These are phyloP conservation scores for Cyclina sinensis DNA, from an alignment of 1,140 invertebrate genomes.

Conservation along the genomic window DNA sequence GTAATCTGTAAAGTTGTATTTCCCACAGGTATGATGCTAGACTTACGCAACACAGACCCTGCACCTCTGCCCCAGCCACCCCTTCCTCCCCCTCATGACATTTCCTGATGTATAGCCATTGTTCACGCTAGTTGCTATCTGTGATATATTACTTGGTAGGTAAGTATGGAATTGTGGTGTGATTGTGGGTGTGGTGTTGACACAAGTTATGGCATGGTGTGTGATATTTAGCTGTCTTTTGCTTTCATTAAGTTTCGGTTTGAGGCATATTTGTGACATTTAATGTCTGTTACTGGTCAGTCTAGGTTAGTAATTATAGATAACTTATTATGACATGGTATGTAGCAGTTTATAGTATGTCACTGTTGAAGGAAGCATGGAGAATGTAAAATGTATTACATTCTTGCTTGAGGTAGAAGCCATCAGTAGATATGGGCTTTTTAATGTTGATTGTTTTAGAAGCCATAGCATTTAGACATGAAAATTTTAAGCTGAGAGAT, in stretches of 20 bases:
- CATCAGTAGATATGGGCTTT: no score
- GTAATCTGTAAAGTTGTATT: no score
- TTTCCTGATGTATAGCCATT: neutral
- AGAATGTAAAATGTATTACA: no score
- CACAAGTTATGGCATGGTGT: neutral
- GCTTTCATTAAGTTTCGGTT: neutral
- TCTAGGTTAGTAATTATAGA: no score
- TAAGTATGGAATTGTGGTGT: neutral
- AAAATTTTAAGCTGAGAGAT: no score
- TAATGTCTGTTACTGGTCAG: no score
- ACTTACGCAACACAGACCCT: conserved; percentile 53
- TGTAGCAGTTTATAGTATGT: no score
- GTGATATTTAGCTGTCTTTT: neutral
- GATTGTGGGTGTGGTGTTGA: neutral
- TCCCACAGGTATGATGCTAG: conserved; percentile 65
- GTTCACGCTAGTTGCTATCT: conserved; percentile 14
- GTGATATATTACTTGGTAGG: conserved; percentile 32
- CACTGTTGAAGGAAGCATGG: no score
- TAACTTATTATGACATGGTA: no score
- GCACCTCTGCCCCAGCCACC: conserved; percentile 16
- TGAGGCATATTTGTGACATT: neutral
- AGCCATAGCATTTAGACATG: no score
- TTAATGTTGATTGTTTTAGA: no score
- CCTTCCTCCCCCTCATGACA: conserved; percentile 57
- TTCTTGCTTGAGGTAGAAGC: no score